Evolutionary conservation across 2,113 vertebrate species (phyloP).

Genomic region (Pseudonaja textilis): DNA sequence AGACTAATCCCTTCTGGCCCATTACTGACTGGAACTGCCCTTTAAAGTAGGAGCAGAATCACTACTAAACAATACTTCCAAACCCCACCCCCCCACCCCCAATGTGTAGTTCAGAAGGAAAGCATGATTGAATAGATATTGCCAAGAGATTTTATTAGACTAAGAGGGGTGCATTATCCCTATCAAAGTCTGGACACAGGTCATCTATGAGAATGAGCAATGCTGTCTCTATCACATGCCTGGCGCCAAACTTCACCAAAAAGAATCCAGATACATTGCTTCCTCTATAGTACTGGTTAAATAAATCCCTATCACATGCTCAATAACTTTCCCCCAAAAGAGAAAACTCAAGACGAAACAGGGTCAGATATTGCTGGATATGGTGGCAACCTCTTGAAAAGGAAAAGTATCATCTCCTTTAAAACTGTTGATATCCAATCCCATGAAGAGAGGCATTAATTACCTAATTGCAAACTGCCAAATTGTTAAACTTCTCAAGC

Average conservation of each 20-base stretch:
- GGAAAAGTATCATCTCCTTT: background rate
- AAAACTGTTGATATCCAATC: background rate
- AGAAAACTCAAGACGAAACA: background rate
- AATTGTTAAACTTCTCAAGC: background rate
- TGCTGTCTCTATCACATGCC: background rate
- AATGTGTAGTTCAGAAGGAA: background rate
- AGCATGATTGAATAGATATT: background rate
- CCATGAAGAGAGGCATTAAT: background rate
- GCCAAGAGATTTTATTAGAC: background rate
- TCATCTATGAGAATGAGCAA: background rate
- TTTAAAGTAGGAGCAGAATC: background rate
- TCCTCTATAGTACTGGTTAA: background rate
- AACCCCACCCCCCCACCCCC: background rate
- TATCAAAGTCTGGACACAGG: background rate
- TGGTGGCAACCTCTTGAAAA: background rate
- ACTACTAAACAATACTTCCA: background rate
- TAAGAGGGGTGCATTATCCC: background rate
- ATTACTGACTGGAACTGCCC: background rate
- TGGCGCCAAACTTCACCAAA: background rate
- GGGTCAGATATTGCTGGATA: background rate
- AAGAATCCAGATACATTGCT: background rate
- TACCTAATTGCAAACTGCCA: background rate
- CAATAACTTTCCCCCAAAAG: background rate
- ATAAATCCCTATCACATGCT: background rate
- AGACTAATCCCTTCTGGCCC: background rate